Evolutionary conservation across 2,113 vertebrate species (phyloP).

Genomic region (Rutilus rutilus): DNA sequence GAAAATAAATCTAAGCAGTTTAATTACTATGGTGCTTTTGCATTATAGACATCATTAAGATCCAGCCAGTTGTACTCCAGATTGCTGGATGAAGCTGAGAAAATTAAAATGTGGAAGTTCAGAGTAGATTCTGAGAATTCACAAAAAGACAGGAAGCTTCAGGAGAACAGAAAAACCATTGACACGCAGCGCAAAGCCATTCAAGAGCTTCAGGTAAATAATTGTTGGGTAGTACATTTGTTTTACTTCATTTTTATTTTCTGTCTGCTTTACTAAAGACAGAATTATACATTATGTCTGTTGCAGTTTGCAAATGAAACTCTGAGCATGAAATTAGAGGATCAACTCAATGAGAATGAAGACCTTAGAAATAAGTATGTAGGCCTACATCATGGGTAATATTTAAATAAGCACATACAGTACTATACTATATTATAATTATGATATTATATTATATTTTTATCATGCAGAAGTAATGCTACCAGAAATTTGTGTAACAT

Average conservation of each 20-base stretch:
- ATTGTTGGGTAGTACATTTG: neutral
- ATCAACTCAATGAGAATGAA: slow-evolving; percentile 89
- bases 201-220: slow-evolving; percentile 89
- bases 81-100: slow-evolving; percentile 91
- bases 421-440: neutral
- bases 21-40: neutral
- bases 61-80: slow-evolving; percentile 84
- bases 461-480: slow-evolving; percentile 77
- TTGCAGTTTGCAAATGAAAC: slow-evolving; percentile 92
- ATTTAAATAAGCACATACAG: neutral
- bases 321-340: slow-evolving; percentile 89
- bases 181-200: slow-evolving; percentile 90
- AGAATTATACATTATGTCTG: neutral
- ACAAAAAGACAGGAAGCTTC: slow-evolving; percentile 85
- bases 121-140: slow-evolving; percentile 79
- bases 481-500: slow-evolving; percentile 87
- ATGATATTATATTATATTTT: slow-evolving; percentile 11
- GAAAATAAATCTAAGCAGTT: neutral
- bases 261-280: neutral
- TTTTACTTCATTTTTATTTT: neutral
- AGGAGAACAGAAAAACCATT: slow-evolving; percentile 86
- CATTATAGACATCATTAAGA: slow-evolving; percentile 65
- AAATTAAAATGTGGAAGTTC: slow-evolving; percentile 90
- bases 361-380: slow-evolving; percentile 90
- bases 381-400: neutral